Conservation (phyloP, 2,113 vertebrate species). For the Rhineura floridana region DNA sequence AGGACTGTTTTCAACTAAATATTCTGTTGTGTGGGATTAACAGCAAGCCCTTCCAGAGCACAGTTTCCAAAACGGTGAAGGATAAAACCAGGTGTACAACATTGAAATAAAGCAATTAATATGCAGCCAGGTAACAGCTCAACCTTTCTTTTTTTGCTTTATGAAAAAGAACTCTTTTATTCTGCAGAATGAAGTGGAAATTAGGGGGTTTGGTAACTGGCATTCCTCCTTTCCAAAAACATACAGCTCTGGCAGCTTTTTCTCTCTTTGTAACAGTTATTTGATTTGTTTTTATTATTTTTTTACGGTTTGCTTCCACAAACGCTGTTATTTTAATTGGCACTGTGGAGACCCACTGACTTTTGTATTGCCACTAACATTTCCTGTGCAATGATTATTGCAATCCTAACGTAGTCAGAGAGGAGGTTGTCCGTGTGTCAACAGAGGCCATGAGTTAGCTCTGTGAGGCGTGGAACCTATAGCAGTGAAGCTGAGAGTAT, state of each 20-base stretch:
- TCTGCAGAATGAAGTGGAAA: neutral
- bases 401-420: neutral
- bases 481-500: neutral
- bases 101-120: neutral
- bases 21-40: conserved; percentile 33
- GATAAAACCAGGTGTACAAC: conserved; percentile 23
- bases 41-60: conserved; percentile 8
- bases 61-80: neutral
- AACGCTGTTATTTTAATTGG: neutral
- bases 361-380: neutral
- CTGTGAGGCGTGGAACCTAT: neutral
- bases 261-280: neutral
- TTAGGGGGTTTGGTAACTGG: neutral
- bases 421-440: neutral
- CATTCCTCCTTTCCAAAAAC: neutral
- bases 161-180: neutral
- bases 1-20: conserved; percentile 15
- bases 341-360: neutral
- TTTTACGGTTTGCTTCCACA: neutral
- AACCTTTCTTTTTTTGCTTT: neutral
- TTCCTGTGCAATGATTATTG: neutral
- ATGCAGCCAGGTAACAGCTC: neutral
- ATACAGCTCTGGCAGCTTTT: neutral
- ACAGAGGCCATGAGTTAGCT: neutral
- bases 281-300: neutral